phyloP scores from a whole-genome alignment of 2,888 invertebrate genomes.

The Melanophora roralis region DNA sequence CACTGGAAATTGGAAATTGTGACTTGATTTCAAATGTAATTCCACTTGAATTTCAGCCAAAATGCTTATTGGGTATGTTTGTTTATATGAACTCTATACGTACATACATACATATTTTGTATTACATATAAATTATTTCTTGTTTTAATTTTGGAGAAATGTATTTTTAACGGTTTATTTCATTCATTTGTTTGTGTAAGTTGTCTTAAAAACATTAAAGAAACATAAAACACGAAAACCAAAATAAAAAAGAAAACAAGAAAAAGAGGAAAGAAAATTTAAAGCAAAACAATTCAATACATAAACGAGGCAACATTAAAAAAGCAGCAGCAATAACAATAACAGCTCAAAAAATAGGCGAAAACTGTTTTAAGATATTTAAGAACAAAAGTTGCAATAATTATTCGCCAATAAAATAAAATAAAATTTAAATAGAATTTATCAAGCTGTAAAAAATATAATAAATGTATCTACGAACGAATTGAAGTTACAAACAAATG shows the following conservation, averaged over 20 bases:
- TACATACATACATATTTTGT: no score
- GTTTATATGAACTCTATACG: no score
- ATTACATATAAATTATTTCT: no score
- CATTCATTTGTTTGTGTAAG: neutral
- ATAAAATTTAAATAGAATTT: neutral
- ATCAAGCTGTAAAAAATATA: constrained; percentile 6
- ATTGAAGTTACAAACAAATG: constrained; percentile 16
- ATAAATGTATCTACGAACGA: neutral
- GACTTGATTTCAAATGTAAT: no score
- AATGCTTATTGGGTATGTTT: no score
- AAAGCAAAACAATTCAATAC: constrained; percentile 19
- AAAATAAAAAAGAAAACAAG: constrained; percentile 38
- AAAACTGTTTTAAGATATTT: no score
- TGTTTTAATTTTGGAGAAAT: constrained; percentile 17
- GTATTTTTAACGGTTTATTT: constrained; percentile 14
- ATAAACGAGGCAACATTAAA: constrained; percentile 46
- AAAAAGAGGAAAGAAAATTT: constrained; percentile 30
- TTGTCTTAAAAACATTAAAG: constrained; percentile 25
- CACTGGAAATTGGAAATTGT: no score
- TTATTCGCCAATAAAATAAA: no score
- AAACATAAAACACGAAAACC: constrained; percentile 16
- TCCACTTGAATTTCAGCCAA: no score
- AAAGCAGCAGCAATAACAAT: constrained; percentile 46
- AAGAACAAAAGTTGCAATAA: no score
- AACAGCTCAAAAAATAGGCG: constrained; percentile 47